Conservation (phyloP, 2,888 invertebrate species). For the Tachina lurida region DNA sequence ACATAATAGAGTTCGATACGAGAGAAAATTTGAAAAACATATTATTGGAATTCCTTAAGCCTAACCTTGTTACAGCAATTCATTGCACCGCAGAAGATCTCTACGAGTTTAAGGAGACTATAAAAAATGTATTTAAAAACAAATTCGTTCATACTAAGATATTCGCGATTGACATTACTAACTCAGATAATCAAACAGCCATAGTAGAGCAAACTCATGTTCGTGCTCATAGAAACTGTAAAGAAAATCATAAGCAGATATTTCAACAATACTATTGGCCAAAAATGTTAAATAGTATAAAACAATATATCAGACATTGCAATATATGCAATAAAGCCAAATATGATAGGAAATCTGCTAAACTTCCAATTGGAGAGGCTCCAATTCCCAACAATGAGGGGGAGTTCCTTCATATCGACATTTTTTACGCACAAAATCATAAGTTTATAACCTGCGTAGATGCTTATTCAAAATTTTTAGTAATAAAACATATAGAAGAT, state of each 20-base stretch:
- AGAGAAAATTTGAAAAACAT: conserved; percentile 43
- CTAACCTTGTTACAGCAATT: conserved; percentile 53
- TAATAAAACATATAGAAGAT: conserved; percentile 26
- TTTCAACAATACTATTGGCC: no score
- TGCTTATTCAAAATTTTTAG: conserved; percentile 35
- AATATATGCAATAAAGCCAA: conserved; percentile 1
- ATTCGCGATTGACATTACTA: conserved; percentile 32
- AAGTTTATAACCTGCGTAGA: conserved; percentile 43
- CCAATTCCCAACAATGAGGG: conserved; percentile 24
- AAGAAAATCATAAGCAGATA: conserved; percentile 36
- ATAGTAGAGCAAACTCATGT: conserved; percentile 42
- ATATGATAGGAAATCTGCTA: background rate
- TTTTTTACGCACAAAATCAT: conserved; percentile 14
- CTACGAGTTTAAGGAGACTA: conserved; percentile 48
- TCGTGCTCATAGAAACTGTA: conserved; percentile 48
- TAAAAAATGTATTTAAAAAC: conserved; percentile 19
- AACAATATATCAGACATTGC: conserved; percentile 29
- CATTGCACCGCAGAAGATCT: conserved; percentile 53
- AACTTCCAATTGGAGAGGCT: conserved; percentile 20
- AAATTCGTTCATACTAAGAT: conserved; percentile 40
- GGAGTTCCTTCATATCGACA: conserved; percentile 16
- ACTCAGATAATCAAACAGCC: conserved; percentile 41
- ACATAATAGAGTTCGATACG: conserved; percentile 56
- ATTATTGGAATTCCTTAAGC: conserved; percentile 61
- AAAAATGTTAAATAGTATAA: conserved; percentile 24